Conservation (phyloP, 2,888 invertebrate genomes). For the Orchestes rusci region DNA sequence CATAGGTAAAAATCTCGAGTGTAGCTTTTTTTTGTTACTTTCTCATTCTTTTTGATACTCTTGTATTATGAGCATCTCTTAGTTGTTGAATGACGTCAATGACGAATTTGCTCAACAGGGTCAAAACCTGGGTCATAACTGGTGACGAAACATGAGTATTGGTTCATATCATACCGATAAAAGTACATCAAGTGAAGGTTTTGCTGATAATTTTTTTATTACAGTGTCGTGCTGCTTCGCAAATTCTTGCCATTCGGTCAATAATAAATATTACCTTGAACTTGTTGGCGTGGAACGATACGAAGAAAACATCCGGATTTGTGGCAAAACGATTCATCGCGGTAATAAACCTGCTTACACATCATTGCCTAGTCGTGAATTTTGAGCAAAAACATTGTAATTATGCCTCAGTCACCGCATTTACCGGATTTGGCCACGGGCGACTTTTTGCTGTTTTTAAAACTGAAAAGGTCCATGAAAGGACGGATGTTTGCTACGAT, state of each 20-base stretch:
- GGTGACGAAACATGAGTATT: neutral
- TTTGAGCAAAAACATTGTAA: neutral
- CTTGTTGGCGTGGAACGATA: neutral
- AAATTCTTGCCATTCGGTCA: neutral
- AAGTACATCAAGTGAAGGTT: neutral
- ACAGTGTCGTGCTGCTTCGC: neutral
- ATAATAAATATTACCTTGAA: neutral
- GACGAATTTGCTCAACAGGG: neutral
- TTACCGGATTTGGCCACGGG: conserved; percentile 21
- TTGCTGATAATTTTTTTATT: neutral
- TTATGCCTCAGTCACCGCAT: conserved; percentile 1
- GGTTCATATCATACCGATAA: neutral
- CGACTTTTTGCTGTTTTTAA: conserved; percentile 24
- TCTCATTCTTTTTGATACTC: too few species aligned
- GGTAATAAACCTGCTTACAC: neutral
- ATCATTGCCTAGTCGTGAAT: neutral
- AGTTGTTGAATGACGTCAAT: neutral
- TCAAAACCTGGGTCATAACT: too few species aligned
- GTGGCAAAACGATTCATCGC: neutral
- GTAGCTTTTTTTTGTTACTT: too few species aligned
- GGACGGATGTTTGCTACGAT: conserved; percentile 19
- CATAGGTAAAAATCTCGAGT: too few species aligned
- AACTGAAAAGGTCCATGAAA: conserved; percentile 27
- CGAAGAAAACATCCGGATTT: neutral
- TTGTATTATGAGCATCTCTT: neutral